Percentiles rank a stretch among this genome's conserved stretches.
These are phyloP conservation scores for Cepphus grylle DNA, from an alignment of 2,113 vertebrate genomes.

Conservation along the genomic window DNA sequence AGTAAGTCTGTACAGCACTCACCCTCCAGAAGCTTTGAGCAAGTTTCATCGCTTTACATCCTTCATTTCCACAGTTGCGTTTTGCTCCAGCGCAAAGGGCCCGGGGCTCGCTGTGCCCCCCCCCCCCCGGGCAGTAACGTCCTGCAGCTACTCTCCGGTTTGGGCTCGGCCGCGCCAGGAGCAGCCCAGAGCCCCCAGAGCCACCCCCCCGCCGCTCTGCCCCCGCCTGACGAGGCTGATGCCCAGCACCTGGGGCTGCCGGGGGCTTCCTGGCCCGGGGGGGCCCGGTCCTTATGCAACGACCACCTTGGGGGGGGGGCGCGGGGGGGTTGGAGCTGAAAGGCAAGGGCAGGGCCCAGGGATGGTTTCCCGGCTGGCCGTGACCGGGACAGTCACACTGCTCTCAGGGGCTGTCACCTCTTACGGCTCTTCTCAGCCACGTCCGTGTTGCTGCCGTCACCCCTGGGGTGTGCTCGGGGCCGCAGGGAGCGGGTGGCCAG, in stretches of 20 bases:
- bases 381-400: no score
- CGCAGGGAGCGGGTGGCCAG: fast-evolving
- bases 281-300: not conserved
- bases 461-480: not conserved
- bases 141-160: fast-evolving
- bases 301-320: no score
- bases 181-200: fast-evolving
- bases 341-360: not conserved
- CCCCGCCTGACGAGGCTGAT: no score
- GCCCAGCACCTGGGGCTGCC: not conserved
- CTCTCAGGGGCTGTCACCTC: fast-evolving
- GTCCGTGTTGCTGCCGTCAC: no score
- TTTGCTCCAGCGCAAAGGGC: fast-evolving
- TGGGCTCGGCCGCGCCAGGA: fast-evolving
- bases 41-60: fast-evolving
- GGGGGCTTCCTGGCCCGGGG: no score
- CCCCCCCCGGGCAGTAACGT: fast-evolving
- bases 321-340: no score
- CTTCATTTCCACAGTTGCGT: fast-evolving
- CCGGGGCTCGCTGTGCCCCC: fast-evolving
- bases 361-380: no score
- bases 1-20: fast-evolving
- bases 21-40: fast-evolving
- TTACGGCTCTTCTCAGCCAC: fast-evolving
- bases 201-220: fast-evolving